phyloP scores from a whole-genome alignment of 2,113 vertebrate species.

The Redunca redunca region DNA sequence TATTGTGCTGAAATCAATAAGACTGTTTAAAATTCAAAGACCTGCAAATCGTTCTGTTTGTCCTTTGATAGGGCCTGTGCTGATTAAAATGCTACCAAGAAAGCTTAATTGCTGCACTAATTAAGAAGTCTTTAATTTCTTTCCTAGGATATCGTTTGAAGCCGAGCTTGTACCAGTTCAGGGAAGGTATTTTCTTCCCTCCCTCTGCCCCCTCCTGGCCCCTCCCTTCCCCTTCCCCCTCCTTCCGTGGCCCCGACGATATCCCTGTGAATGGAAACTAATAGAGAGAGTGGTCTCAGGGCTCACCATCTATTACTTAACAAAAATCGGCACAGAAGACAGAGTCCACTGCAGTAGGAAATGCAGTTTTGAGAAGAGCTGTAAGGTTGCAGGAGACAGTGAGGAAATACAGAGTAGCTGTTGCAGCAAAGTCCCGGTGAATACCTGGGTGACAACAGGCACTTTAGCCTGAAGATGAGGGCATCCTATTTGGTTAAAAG shows the following conservation, averaged over 20 bases:
- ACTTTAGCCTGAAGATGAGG: slow-evolving; percentile 42
- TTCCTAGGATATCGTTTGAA: slow-evolving; percentile 87
- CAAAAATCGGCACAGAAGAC: slow-evolving; percentile 62
- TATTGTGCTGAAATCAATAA: slow-evolving; percentile 87
- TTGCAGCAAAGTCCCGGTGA: slow-evolving; percentile 68
- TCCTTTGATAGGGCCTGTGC: slow-evolving; percentile 89
- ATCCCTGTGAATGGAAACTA: slow-evolving; percentile 67
- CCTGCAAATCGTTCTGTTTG: slow-evolving; percentile 90
- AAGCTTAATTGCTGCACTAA: slow-evolving; percentile 90
- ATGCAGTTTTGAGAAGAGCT: slow-evolving; percentile 72
- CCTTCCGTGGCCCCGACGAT: not conserved
- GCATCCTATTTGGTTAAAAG: slow-evolving; percentile 61
- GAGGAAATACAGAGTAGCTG: slow-evolving; percentile 75
- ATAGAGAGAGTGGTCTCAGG: slow-evolving; percentile 64
- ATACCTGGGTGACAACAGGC: slow-evolving; percentile 76
- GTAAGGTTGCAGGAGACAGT: slow-evolving; percentile 73
- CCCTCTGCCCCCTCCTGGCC: slow-evolving; percentile 50
- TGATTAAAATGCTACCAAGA: slow-evolving; percentile 91
- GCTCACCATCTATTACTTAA: slow-evolving; percentile 76
- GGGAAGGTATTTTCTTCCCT: slow-evolving; percentile 75
- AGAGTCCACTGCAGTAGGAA: slow-evolving; percentile 73
- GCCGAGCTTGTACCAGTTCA: slow-evolving; percentile 79
- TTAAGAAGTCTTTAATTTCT: slow-evolving; percentile 92
- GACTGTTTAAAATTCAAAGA: slow-evolving; percentile 90
- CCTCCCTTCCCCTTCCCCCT: slow-evolving; percentile 39